These are phyloP conservation scores for Pelecanus crispus DNA, from an alignment of 2,113 vertebrate species.

Conservation along the genomic window DNA sequence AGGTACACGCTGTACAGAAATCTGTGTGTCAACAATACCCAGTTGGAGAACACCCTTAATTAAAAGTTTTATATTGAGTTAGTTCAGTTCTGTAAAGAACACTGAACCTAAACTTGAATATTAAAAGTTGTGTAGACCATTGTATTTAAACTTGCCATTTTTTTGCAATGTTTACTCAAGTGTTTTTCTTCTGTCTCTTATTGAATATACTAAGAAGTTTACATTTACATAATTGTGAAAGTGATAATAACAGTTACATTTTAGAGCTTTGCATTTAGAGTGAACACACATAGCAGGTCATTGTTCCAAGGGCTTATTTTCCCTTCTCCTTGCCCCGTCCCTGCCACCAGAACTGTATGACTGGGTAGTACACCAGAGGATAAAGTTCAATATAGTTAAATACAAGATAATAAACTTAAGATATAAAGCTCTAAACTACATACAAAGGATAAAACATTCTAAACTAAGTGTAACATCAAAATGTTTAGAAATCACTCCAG, in stretches of 20 bases:
- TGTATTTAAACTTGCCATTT: neutral
- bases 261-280: neutral
- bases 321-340: neutral
- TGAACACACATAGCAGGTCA: neutral
- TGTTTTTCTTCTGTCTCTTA: neutral
- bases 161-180: neutral
- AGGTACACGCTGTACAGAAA: neutral
- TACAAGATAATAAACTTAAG: neutral
- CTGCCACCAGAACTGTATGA: neutral
- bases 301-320: neutral
- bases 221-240: neutral
- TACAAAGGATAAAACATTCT: neutral
- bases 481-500: neutral
- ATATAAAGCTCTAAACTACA: neutral
- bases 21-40: neutral
- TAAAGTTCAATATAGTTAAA: neutral
- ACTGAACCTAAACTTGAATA: neutral
- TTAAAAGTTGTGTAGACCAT: neutral
- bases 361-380: neutral
- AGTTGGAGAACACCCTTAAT: neutral
- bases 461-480: neutral
- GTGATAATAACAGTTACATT: neutral
- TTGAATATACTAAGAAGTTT: neutral
- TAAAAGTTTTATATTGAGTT: slow-evolving; percentile 33
- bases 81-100: neutral